phyloP scores from a whole-genome alignment of 2,113 vertebrate species.

The Lagopus leucura region DNA sequence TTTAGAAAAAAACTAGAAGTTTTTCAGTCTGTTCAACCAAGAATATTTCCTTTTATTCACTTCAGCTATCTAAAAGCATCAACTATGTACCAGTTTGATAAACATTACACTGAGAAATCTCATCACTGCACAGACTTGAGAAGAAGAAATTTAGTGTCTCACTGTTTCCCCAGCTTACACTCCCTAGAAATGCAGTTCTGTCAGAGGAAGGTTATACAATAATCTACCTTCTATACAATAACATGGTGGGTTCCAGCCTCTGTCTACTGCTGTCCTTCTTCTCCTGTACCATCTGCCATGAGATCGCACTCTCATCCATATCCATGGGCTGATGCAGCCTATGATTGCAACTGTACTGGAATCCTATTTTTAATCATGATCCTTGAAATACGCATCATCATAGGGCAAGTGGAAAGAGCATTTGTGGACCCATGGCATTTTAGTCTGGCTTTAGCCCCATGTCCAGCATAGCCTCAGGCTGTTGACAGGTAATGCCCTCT shows the following conservation, averaged over 20 bases:
- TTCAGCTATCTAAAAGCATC: neutral
- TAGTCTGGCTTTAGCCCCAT: neutral
- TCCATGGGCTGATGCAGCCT: neutral
- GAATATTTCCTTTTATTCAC: neutral
- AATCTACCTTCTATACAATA: neutral
- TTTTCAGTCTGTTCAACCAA: neutral
- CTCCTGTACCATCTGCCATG: accelerated
- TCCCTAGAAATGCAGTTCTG: neutral
- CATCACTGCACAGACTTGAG: neutral
- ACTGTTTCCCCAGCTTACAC: neutral
- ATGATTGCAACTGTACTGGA: neutral
- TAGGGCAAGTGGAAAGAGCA: neutral
- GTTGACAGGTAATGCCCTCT: neutral
- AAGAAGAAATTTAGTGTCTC: neutral
- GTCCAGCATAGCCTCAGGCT: neutral
- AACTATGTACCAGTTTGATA: neutral
- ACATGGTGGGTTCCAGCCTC: accelerated
- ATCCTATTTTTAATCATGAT: neutral
- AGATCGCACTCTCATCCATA: accelerated
- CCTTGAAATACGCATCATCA: neutral
- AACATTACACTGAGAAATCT: neutral
- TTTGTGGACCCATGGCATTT: neutral
- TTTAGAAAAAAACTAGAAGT: neutral
- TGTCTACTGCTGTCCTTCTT: neutral
- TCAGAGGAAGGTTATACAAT: neutral